A percentile compares a stretch with the other conserved stretches of the same genome.
Conservation (phyloP, 2,113 vertebrate genomes). For the Corydoras sp. region DNA sequence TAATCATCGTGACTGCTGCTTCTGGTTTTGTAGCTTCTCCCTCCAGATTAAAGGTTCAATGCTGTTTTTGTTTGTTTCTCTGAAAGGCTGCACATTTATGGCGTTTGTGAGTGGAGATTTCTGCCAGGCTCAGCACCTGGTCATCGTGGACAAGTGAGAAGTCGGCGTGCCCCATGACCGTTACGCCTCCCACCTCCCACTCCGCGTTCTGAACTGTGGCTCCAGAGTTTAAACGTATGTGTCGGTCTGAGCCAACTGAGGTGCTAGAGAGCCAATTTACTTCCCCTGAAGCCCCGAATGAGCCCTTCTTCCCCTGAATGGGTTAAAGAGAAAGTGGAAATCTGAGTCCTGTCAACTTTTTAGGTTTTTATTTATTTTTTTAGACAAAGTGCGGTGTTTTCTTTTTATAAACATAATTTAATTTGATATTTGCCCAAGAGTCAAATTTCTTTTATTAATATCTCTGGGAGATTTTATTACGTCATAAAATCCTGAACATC, state of each 20-base stretch:
- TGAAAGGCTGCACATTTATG: conserved; percentile 89
- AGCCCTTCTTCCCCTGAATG: conserved; percentile 50
- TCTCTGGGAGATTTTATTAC: conserved; percentile 18
- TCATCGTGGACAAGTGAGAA: conserved; percentile 92
- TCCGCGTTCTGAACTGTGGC: conserved; percentile 50
- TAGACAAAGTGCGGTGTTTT: conserved; percentile 27
- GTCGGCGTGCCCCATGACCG: conserved; percentile 49
- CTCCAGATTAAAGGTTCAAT: not conserved
- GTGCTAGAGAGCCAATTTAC: conserved; percentile 22
- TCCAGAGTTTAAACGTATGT: conserved; percentile 45
- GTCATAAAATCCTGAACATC: not conserved
- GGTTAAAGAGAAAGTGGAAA: conserved; percentile 51
- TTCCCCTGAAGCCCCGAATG: conserved; percentile 31
- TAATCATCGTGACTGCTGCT: too few species aligned
- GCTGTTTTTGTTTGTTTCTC: conserved; percentile 54
- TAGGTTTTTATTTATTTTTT: conserved; percentile 48
- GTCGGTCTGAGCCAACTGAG: conserved; percentile 33
- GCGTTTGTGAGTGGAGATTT: conserved; percentile 98
- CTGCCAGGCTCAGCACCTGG: conserved; percentile 98
- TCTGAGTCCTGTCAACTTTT: conserved; percentile 43
- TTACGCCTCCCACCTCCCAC: conserved; percentile 52
- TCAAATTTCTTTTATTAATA: not conserved
- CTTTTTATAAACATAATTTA: not conserved
- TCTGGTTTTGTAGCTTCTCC: too few species aligned
- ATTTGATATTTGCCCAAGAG: not conserved